These are phyloP conservation scores for Pholis gunnellus DNA, from an alignment of 2,113 vertebrate species.

Conservation along the genomic window DNA sequence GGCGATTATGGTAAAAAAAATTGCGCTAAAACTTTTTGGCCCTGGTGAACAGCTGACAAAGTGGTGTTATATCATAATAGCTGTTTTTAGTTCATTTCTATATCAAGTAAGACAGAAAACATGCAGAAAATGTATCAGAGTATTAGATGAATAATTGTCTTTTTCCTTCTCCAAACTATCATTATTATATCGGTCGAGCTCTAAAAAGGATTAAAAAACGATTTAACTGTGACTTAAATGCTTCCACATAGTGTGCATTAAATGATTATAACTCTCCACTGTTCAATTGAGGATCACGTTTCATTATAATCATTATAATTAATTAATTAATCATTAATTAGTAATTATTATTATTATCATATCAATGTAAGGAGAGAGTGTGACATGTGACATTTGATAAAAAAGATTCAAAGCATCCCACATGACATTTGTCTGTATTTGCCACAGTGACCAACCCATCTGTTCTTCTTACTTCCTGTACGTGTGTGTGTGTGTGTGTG, in stretches of 20 bases:
- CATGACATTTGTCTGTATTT: not conserved
- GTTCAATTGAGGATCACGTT: not conserved
- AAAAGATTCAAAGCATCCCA: not conserved
- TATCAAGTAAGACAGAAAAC: too few species aligned
- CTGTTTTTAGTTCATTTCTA: too few species aligned
- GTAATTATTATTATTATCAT: not conserved
- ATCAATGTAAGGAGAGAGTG: not conserved
- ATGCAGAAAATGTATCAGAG: too few species aligned
- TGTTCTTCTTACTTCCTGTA: not conserved
- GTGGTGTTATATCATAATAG: too few species aligned
- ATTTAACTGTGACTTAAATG: not conserved
- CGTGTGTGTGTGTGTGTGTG: slow-evolving; percentile 4
- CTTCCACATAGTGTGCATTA: not conserved
- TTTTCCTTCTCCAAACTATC: too few species aligned
- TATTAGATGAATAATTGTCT: too few species aligned
- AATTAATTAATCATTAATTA: not conserved
- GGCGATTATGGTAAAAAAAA: too few species aligned
- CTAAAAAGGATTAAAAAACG: too few species aligned
- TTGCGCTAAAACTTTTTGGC: too few species aligned
- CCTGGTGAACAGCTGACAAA: too few species aligned
- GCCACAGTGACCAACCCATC: not conserved
- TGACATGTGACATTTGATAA: not conserved
- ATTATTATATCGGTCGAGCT: too few species aligned
- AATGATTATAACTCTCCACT: not conserved
- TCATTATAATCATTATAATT: not conserved